These are phyloP conservation scores for Paracentrotus lividus DNA, from an alignment of 53 echinoderm and acorn worm species.

Conservation along the genomic window DNA sequence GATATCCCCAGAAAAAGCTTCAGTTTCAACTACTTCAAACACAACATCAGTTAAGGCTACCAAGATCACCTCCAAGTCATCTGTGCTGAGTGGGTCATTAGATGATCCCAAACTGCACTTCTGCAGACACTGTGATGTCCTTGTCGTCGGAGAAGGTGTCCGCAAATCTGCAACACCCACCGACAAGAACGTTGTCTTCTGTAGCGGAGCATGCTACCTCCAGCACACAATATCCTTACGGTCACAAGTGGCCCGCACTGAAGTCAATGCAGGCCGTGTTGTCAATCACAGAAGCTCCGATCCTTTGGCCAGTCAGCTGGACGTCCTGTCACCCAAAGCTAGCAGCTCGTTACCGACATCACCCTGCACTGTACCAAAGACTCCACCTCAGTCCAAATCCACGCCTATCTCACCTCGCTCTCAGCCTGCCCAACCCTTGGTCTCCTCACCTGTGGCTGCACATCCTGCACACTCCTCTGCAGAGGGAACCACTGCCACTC, in stretches of 20 bases:
- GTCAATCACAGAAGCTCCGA: constrained; percentile 82
- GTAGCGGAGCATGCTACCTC: constrained; percentile 96
- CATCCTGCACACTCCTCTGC: constrained; percentile 65
- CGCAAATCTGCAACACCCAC: constrained; percentile 82
- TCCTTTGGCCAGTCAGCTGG: constrained; percentile 1
- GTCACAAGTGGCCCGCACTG: constrained; percentile 76
- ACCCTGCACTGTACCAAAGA: constrained; percentile 74
- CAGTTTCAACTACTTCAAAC: neutral
- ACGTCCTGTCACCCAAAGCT: constrained; percentile 42
- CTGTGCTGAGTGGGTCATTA: neutral
- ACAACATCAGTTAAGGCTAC: neutral
- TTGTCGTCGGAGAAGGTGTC: constrained; percentile 91
- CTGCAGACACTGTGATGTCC: constrained; percentile 97
- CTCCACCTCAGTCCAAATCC: constrained; percentile 68
- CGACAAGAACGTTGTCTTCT: constrained; percentile 82
- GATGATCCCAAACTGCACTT: constrained; percentile 72
- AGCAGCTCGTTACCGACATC: constrained; percentile 67
- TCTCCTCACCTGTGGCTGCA: constrained; percentile 60
- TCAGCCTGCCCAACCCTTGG: constrained; percentile 43
- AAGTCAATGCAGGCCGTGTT: constrained; percentile 81
- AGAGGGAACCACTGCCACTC: constrained; percentile 51
- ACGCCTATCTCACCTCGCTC: constrained; percentile 71
- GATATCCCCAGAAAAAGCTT: constrained; percentile 58
- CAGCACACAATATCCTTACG: constrained; percentile 94
- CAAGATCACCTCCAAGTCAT: constrained; percentile 22